Evolutionary conservation across 2,888 invertebrate species (phyloP).

Genomic region (Aphelenchoides bicaudatus): DNA sequence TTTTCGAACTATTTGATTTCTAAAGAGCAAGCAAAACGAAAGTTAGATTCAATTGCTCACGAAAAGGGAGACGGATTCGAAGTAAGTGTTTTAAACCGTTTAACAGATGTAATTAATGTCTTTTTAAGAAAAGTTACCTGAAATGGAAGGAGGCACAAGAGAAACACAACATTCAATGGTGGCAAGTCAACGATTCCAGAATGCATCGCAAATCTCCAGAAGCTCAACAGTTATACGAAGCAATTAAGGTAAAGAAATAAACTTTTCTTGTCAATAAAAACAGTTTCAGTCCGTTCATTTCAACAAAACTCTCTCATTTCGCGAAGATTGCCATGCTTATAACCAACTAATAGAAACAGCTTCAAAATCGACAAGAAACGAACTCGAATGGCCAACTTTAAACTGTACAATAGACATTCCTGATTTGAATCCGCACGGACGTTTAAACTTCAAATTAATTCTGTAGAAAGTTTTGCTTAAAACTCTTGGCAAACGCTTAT

Average conservation of each 20-base stretch:
- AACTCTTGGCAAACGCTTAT: too few species aligned
- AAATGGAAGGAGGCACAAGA: conserved; percentile 6
- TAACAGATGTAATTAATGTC: too few species aligned
- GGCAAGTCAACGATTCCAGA: conserved; percentile 11
- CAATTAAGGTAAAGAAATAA: background rate
- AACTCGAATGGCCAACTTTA: background rate
- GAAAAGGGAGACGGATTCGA: background rate
- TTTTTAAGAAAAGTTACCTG: background rate
- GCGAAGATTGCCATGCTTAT: conserved; percentile 1
- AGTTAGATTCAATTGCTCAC: background rate
- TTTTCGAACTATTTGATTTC: background rate
- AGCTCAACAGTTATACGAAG: conserved; percentile 6
- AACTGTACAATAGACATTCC: background rate
- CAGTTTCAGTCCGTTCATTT: background rate
- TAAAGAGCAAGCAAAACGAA: background rate
- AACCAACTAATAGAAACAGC: background rate
- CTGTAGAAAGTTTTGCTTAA: too few species aligned
- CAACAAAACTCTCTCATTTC: conserved; percentile 9
- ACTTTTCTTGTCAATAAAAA: background rate
- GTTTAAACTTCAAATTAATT: conserved; percentile 10
- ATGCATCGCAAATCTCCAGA: background rate
- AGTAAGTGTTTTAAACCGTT: conserved; percentile 9
- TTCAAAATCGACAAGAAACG: background rate
- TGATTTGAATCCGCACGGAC: conserved; percentile 8
- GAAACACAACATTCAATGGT: conserved; percentile 13